Evolutionary conservation across 2,888 invertebrate genomes (phyloP).

Genomic region (Meloe dianella): DNA sequence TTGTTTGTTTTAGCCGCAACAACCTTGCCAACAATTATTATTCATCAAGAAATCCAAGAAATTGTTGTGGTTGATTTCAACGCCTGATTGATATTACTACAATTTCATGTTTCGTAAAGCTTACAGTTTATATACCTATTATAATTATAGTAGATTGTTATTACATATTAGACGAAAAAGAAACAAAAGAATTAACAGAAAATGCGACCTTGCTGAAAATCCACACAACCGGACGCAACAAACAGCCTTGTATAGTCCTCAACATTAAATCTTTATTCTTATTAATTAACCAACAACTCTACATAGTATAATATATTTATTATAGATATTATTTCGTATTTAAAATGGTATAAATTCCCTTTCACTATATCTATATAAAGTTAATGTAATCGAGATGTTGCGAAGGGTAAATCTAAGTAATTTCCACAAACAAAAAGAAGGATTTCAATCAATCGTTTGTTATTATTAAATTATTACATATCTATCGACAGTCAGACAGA

Average conservation of each 20-base stretch:
- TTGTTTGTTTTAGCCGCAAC: not conserved
- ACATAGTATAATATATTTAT: too few relatives aligned
- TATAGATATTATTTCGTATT: not conserved
- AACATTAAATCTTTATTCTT: not conserved
- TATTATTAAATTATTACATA: too few relatives aligned
- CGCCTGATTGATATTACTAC: not conserved
- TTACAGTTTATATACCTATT: not conserved
- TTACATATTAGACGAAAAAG: too few relatives aligned
- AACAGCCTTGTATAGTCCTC: not conserved
- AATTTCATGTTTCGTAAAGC: not conserved
- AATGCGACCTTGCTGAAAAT: not conserved
- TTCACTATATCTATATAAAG: not conserved
- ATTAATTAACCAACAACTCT: not conserved
- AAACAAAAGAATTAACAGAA: not conserved
- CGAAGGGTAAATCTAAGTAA: constrained; percentile 6
- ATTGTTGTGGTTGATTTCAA: not conserved
- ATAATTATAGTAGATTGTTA: too few relatives aligned
- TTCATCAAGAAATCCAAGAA: not conserved
- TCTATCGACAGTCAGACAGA: not conserved
- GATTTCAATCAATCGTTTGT: too few relatives aligned
- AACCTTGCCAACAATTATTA: constrained; percentile 7
- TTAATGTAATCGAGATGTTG: not conserved
- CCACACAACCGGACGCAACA: not conserved
- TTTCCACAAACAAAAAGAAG: too few relatives aligned
- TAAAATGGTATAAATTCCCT: not conserved